These are phyloP conservation scores for Sebastes itinus DNA, from an alignment of 2,797 vertebrate species.

Conservation along the genomic window DNA sequence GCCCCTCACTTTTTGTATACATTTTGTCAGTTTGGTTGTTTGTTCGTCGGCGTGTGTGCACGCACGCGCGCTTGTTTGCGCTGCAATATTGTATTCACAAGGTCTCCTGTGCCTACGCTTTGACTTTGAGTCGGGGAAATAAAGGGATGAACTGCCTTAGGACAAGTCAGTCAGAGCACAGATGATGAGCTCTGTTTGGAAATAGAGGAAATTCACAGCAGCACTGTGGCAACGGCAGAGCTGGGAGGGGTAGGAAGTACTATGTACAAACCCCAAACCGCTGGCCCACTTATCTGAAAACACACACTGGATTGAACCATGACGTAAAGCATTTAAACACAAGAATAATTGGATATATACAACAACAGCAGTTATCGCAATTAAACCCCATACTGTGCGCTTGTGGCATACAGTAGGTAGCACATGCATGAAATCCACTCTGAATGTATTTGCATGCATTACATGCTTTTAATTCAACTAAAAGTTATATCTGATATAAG, in stretches of 20 bases:
- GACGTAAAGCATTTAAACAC: slow-evolving; percentile 21
- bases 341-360: slow-evolving; percentile 27
- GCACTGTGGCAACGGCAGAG: slow-evolving; percentile 2
- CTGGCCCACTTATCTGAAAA: neutral
- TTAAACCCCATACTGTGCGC: slow-evolving; percentile 1
- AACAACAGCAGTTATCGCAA: neutral
- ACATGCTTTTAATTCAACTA: slow-evolving; percentile 22
- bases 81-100: slow-evolving; percentile 50
- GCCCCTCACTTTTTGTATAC: neutral
- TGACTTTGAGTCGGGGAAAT: slow-evolving; percentile 71
- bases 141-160: slow-evolving; percentile 60
- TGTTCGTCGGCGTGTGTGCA: slow-evolving; percentile 4
- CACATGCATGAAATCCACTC: neutral
- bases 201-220: slow-evolving; percentile 44
- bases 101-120: slow-evolving; percentile 57
- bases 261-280: slow-evolving; percentile 20
- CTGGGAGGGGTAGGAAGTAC: neutral
- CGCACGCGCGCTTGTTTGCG: slow-evolving; percentile 36
- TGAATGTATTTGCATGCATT: slow-evolving; percentile 46
- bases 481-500: slow-evolving; percentile 6
- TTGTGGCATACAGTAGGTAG: slow-evolving; percentile 7
- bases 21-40: neutral
- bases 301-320: neutral
- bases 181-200: slow-evolving; percentile 62
- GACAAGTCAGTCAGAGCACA: slow-evolving; percentile 66